Conservation (phyloP, 92 coral and sea anemone species). For the Chrysogorgia sp. region DNA sequence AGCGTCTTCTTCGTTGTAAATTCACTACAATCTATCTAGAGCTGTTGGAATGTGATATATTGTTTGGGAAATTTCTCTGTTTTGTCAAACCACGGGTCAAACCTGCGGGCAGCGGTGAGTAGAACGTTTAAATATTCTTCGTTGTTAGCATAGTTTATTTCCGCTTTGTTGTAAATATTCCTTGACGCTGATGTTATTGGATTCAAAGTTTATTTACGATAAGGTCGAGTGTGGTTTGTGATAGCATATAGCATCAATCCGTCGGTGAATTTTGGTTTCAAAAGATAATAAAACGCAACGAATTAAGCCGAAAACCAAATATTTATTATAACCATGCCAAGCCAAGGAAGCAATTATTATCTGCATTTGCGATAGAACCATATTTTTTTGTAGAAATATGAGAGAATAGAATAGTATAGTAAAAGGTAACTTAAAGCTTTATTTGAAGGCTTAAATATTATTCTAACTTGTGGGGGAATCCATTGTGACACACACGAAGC, state of each 20-base stretch:
- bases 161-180: neutral
- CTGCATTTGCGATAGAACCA: too few species aligned
- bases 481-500: too few species aligned
- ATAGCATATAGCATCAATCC: neutral
- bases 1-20: neutral
- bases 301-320: constrained; percentile 16
- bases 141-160: neutral
- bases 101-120: neutral
- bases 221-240: neutral
- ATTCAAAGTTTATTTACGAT: neutral
- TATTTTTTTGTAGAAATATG: too few species aligned
- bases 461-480: too few species aligned
- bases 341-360: neutral
- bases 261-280: neutral
- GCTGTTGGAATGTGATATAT: neutral
- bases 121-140: neutral
- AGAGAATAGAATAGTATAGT: too few species aligned
- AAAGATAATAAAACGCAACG: constrained; percentile 4
- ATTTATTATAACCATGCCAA: neutral
- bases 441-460: too few species aligned
- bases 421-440: too few species aligned
- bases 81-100: neutral
- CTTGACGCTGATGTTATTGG: neutral
- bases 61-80: neutral
- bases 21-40: neutral